phyloP scores from a whole-genome alignment of 2,797 vertebrate species.

The Gallinago stenura region DNA sequence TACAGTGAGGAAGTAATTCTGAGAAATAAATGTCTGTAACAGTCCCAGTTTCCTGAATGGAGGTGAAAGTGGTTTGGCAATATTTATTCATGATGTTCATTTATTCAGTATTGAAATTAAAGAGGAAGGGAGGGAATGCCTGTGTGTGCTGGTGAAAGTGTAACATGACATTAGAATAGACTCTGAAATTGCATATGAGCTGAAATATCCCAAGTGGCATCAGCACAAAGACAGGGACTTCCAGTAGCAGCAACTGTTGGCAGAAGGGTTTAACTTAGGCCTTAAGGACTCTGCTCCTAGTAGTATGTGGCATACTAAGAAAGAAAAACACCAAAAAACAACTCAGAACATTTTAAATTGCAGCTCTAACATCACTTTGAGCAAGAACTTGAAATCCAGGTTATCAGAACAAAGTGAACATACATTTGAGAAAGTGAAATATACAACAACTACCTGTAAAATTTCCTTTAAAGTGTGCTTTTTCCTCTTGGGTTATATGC shows the following conservation, averaged over 20 bases:
- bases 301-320: not conserved
- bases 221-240: not conserved
- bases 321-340: not conserved
- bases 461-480: not conserved
- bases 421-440: not conserved
- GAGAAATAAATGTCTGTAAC: not conserved
- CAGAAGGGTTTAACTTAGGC: not conserved
- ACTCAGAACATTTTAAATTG: not conserved
- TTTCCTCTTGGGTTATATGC: not conserved
- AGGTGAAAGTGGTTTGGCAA: not conserved
- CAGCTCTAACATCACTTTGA: not conserved
- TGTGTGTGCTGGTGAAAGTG: not conserved
- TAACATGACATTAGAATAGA: not conserved
- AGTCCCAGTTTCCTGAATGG: not conserved
- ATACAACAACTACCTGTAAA: not conserved
- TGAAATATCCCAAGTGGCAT: not conserved
- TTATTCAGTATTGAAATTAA: not conserved
- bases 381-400: not conserved
- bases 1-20: not conserved
- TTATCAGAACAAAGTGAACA: not conserved
- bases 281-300: not conserved
- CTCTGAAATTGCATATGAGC: not conserved
- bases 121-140: not conserved
- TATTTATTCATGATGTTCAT: not conserved
- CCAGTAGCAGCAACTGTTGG: not conserved